Conservation (phyloP, 2,797 vertebrate genomes). For the Anableps anableps region DNA sequence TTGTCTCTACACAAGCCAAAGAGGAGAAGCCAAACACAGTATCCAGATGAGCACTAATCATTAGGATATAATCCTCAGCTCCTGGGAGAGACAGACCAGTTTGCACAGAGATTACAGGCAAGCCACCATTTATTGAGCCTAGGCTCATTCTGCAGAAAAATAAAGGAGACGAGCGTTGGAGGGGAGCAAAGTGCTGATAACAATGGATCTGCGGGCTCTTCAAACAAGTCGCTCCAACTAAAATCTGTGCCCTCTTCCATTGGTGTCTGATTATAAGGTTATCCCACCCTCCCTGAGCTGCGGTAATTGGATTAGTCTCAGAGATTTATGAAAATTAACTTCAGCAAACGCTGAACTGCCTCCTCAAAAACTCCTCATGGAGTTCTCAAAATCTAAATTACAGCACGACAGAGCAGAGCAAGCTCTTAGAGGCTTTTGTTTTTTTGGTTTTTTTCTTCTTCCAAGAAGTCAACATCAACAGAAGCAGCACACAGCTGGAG, state of each 20-base stretch:
- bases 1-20: slow-evolving; percentile 74
- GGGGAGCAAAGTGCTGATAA: slow-evolving; percentile 81
- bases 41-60: slow-evolving; percentile 83
- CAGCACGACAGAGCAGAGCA: slow-evolving; percentile 32
- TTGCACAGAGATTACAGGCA: slow-evolving; percentile 82
- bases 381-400: slow-evolving; percentile 76
- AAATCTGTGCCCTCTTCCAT: slow-evolving; percentile 83
- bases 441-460: neutral
- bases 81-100: slow-evolving; percentile 80
- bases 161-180: slow-evolving; percentile 77
- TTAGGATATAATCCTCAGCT: slow-evolving; percentile 84
- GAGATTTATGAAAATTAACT: slow-evolving; percentile 88
- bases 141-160: slow-evolving; percentile 79
- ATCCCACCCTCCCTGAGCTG: slow-evolving; percentile 82
- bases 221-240: slow-evolving; percentile 80
- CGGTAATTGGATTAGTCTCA: slow-evolving; percentile 88
- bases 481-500: slow-evolving; percentile 55
- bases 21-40: slow-evolving; percentile 81
- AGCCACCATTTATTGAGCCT: slow-evolving; percentile 79
- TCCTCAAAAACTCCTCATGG: slow-evolving; percentile 72
- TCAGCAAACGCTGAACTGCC: slow-evolving; percentile 73
- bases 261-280: slow-evolving; percentile 85
- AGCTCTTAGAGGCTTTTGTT: slow-evolving; percentile 40
- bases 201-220: slow-evolving; percentile 82
- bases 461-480: slow-evolving; percentile 37